Conservation (phyloP, 2,113 vertebrate species). For the Phaethon lepturus region DNA sequence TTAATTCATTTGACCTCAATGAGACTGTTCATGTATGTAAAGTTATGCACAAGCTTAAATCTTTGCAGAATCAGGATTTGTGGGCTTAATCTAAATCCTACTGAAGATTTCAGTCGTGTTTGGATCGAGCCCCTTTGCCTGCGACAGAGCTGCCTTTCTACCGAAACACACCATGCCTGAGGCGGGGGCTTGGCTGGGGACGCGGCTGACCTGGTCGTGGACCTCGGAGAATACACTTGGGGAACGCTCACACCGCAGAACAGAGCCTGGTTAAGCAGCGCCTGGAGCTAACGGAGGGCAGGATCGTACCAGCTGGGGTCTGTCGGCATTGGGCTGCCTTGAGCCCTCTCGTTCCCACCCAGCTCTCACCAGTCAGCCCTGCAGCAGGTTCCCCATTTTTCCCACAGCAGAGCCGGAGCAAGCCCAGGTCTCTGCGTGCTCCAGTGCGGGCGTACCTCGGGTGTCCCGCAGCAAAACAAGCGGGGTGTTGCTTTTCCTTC, state of each 20-base stretch:
- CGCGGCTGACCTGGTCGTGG: not conserved
- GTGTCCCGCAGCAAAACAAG: not conserved
- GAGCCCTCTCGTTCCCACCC: not conserved
- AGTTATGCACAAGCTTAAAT: constrained; percentile 44
- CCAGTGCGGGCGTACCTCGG: accelerated
- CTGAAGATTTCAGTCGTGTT: not conserved
- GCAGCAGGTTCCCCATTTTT: not conserved
- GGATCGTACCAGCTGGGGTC: not conserved
- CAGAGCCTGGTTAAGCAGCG: not conserved
- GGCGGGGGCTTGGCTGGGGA: not conserved
- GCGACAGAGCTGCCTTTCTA: not conserved
- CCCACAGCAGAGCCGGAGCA: not conserved
- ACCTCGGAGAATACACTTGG: no score
- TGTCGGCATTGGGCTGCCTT: accelerated
- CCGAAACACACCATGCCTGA: accelerated
- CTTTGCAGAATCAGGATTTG: constrained; percentile 38
- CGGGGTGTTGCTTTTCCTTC: not conserved
- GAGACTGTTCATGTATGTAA: not conserved
- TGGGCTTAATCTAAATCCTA: constrained; percentile 38
- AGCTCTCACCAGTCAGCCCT: not conserved
- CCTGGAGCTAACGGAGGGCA: not conserved
- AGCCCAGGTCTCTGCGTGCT: not conserved
- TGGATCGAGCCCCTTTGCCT: not conserved
- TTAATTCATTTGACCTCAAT: not conserved
- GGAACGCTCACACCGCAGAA: not conserved